Conservation (phyloP, 2,113 vertebrate species). For the Colistium nudipinnis region DNA sequence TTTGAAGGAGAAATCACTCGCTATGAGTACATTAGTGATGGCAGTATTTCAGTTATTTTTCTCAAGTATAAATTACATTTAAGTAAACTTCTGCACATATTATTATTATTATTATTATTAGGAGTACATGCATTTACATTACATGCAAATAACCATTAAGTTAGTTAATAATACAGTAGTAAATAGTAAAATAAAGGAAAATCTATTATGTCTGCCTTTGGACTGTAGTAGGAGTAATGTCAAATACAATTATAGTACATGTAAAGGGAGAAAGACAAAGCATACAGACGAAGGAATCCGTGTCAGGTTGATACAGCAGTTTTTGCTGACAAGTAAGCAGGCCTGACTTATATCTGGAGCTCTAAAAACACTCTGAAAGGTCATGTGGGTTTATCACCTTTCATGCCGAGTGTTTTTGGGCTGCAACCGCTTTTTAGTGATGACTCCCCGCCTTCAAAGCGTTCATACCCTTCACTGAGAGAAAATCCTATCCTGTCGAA, state of each 20-base stretch:
- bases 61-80: too few relatives aligned
- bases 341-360: constrained; percentile 49
- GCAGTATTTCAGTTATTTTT: too few relatives aligned
- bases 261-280: not conserved
- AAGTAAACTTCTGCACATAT: too few relatives aligned
- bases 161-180: too few relatives aligned
- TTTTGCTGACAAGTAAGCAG: constrained; percentile 52
- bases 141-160: too few relatives aligned
- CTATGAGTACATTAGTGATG: too few relatives aligned
- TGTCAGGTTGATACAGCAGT: constrained; percentile 28
- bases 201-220: not conserved
- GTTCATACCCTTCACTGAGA: constrained; percentile 24
- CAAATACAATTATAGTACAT: not conserved
- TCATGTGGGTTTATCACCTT: constrained; percentile 45
- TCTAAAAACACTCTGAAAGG: constrained; percentile 51
- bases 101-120: too few relatives aligned
- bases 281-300: constrained; percentile 1
- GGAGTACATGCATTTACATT: too few relatives aligned
- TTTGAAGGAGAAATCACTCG: too few relatives aligned
- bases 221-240: too few relatives aligned
- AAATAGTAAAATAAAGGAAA: too few relatives aligned
- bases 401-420: constrained; percentile 51
- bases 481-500: constrained; percentile 39
- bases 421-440: constrained; percentile 20
- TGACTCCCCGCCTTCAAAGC: constrained; percentile 16